phyloP scores from a whole-genome alignment of 2,888 invertebrate species.

The Tromatobia lineatoria region DNA sequence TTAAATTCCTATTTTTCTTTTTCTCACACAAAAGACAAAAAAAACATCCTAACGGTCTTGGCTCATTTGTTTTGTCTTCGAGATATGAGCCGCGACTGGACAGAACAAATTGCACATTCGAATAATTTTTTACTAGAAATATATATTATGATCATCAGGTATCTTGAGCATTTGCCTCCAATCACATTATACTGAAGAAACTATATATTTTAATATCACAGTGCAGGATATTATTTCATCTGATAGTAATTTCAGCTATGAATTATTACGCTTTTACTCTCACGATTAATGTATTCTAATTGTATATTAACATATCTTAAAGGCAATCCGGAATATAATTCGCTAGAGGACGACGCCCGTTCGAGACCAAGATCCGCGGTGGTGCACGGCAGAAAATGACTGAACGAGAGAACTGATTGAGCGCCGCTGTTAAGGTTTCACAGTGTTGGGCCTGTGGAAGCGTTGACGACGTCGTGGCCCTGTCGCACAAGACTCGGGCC shows the following conservation, averaged over 20 bases:
- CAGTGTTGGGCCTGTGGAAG: background rate
- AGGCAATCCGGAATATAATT: background rate
- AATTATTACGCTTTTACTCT: background rate
- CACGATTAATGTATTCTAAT: background rate
- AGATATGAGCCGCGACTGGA: too few species aligned
- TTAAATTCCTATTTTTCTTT: too few species aligned
- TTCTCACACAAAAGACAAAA: too few species aligned
- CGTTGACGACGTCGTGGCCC: constrained; percentile 6
- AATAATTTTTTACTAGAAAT: background rate
- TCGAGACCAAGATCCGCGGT: background rate
- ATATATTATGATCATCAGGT: background rate
- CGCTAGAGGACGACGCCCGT: background rate
- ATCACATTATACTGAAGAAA: background rate
- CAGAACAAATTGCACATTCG: too few species aligned
- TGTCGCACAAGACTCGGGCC: constrained; percentile 9
- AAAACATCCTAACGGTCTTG: too few species aligned
- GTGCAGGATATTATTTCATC: background rate
- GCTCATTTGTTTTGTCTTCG: too few species aligned
- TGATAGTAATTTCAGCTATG: background rate
- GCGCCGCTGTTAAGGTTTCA: background rate
- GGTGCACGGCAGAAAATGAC: background rate
- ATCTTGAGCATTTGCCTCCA: background rate
- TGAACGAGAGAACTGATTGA: background rate
- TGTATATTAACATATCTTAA: background rate
- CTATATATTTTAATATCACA: background rate